Base-by-base conservation (phyloP, 1,140 invertebrate species). In the Arion vulgaris region DNA sequence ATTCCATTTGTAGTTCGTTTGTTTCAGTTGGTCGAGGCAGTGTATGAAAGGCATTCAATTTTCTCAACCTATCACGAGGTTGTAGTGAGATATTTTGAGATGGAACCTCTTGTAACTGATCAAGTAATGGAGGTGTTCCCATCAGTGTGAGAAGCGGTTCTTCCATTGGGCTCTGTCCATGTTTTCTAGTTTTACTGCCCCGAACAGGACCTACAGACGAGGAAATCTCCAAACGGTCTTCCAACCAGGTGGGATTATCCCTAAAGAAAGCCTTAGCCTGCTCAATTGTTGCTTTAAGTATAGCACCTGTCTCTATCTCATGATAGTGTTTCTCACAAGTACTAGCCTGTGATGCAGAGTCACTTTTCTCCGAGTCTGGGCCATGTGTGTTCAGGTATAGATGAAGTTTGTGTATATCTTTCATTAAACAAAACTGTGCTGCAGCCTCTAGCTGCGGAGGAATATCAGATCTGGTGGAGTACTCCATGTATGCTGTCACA, bases 401-500 rank as follows among this genome's bases (percentile, higher is more conserved):
- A 68, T 89, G 88, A 32, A 91, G 73, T 69, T 84, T 85, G n/a
- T 82, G 82, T 15, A 90, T 85, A 82, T 90, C 90, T 62, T 88
- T 88, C 90, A 90, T 91, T 53, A 91, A 79, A 77, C 84, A 87
- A 77, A 90, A 90, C 76, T 87, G 87, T 19, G 78, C 78, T 26
- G 86, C 87, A 73, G 87, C 87, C 78, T 91, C 90, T 26, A 91
- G 72, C 80, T 91, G 89, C 13, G 87, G 88, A 9, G 90, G 90
- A 74, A 91, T 88, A 80, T 91, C 90, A 85, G 86, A 89, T 17
- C 83, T 84, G 23, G 87, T 87, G 11, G 89, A 91, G 78, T 91
- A 91, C 68, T 90, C 89, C 87, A 91, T 87, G 36, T 89, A 90
- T 0, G 83, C 82, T 1, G 86, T 86, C 45, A 88, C 81, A 84